Percentiles rank a stretch among this genome's conserved stretches.
These are phyloP conservation scores for Crepidodera aurea DNA, from an alignment of 2,888 invertebrate genomes.

Conservation along the genomic window DNA sequence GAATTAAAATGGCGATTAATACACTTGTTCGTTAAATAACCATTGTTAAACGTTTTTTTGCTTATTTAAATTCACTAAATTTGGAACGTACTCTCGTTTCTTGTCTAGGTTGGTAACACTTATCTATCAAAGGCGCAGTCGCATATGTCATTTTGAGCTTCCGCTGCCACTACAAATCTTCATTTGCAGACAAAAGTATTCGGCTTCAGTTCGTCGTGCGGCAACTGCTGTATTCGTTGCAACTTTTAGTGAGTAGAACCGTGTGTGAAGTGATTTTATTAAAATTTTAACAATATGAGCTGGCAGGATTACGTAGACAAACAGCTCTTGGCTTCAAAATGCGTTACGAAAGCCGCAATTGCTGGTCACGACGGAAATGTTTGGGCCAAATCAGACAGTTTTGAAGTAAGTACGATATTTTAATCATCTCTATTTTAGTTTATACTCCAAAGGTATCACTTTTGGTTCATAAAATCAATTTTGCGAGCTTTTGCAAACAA, in stretches of 20 bases:
- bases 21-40: no score
- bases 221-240: conserved; percentile 51
- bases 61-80: no score
- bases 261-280: conserved; percentile 58
- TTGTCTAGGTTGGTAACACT: conserved; percentile 30
- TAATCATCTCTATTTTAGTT: neutral
- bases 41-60: no score
- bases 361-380: conserved; percentile 95
- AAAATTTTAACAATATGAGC: conserved; percentile 76
- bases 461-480: neutral
- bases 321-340: conserved; percentile 93
- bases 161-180: conserved; percentile 51
- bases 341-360: conserved; percentile 94
- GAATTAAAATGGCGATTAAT: no score
- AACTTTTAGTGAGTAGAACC: conserved; percentile 53
- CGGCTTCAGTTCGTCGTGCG: conserved; percentile 56
- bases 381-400: conserved; percentile 93
- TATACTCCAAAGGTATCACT: neutral
- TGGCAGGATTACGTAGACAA: conserved; percentile 99
- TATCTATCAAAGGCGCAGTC: conserved; percentile 44
- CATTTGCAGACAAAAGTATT: conserved; percentile 48
- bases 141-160: conserved; percentile 53
- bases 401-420: conserved; percentile 80
- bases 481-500: conserved; percentile 36
- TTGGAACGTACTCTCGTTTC: neutral